A percentile compares a stretch with the other conserved stretches of the same genome.
phyloP scores from a whole-genome alignment of 2,113 vertebrate species.

The Albula goreensis region DNA sequence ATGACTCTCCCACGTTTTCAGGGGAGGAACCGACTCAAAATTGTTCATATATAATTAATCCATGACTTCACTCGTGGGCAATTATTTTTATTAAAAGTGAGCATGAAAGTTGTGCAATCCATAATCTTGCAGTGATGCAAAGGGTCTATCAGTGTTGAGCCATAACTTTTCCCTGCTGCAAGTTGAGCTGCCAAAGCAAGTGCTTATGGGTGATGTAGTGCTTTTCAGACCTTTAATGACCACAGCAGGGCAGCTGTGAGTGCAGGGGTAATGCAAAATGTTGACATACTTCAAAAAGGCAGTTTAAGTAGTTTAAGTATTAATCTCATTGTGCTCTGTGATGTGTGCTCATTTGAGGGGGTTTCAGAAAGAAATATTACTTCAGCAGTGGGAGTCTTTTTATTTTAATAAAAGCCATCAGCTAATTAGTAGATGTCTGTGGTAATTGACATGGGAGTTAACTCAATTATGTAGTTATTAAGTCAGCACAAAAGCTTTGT shows the following conservation, averaged over 20 bases:
- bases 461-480: constrained; percentile 64
- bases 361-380: constrained; percentile 16
- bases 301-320: background rate
- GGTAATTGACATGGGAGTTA: constrained; percentile 59
- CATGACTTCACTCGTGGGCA: too few species aligned
- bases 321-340: background rate
- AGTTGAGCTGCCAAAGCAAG: background rate
- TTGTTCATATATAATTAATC: too few species aligned
- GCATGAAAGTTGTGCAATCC: too few species aligned
- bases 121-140: background rate
- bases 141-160: background rate
- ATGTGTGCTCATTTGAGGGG: background rate
- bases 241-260: background rate
- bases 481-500: constrained; percentile 58
- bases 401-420: constrained; percentile 41
- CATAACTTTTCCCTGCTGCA: background rate
- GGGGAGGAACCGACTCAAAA: too few species aligned
- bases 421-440: constrained; percentile 60
- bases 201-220: background rate
- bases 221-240: background rate
- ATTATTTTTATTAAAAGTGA: too few species aligned
- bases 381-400: constrained; percentile 23
- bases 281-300: background rate
- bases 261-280: too few species aligned
- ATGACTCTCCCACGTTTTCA: too few species aligned